These are phyloP conservation scores for Spodoptera litura DNA, from an alignment of 1,140 invertebrate species.

Conservation along the genomic window DNA sequence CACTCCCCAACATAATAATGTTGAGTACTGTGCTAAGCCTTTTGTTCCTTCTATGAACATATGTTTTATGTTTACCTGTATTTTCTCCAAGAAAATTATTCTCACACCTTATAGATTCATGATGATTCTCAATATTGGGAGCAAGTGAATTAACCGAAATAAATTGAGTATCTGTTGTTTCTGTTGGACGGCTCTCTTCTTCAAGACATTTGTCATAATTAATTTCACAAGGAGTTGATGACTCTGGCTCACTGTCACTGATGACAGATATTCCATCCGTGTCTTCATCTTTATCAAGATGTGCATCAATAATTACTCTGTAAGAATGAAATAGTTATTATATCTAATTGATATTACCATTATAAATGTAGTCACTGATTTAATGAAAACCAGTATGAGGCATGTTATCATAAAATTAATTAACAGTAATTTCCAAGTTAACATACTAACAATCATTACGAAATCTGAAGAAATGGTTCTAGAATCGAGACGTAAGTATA, in stretches of 20 bases:
- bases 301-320: constrained; percentile 56
- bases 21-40: constrained; percentile 81
- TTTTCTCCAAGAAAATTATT: constrained; percentile 70
- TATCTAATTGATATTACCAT: constrained; percentile 27
- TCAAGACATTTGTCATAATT: constrained; percentile 56
- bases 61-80: constrained; percentile 77
- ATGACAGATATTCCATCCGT: constrained; percentile 83
- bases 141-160: constrained; percentile 56
- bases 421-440: neutral
- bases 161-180: constrained; percentile 60
- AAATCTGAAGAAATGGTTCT: neutral
- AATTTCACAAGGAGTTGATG: constrained; percentile 59
- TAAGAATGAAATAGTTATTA: neutral
- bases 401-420: no score
- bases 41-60: constrained; percentile 84
- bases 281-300: constrained; percentile 79
- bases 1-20: constrained; percentile 81
- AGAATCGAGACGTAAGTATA: neutral
- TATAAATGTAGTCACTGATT: neutral
- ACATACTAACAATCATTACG: neutral
- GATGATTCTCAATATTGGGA: constrained; percentile 52
- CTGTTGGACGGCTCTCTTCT: constrained; percentile 62
- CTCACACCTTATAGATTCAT: constrained; percentile 60
- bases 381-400: neutral
- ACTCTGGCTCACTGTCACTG: constrained; percentile 79